phyloP scores from a whole-genome alignment of 2,113 vertebrate genomes.

The Triplophysa rosa region DNA sequence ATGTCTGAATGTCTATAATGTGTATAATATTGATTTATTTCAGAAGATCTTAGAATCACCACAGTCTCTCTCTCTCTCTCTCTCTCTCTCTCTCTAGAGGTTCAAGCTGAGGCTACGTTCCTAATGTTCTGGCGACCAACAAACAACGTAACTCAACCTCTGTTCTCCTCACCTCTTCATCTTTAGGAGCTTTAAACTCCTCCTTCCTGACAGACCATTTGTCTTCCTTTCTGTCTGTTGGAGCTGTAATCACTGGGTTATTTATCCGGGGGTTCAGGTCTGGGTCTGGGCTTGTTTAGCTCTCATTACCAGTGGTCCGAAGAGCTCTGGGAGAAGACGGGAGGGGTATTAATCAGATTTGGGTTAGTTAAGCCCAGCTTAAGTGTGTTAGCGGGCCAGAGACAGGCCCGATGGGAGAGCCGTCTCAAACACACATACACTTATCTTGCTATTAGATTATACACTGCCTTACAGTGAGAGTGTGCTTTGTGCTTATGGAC shows the following conservation, averaged over 20 bases:
- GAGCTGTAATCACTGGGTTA: constrained; percentile 27
- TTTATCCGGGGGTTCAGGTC: constrained; percentile 43
- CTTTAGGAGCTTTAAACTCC: constrained; percentile 33
- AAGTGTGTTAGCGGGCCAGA: constrained; percentile 52
- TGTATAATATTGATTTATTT: too few species aligned
- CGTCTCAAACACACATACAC: constrained; percentile 49
- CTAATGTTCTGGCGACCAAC: constrained; percentile 40
- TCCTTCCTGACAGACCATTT: constrained; percentile 35
- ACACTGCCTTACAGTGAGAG: constrained; percentile 17
- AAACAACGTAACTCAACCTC: constrained; percentile 34
- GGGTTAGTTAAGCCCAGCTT: constrained; percentile 38
- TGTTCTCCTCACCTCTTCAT: constrained; percentile 16
- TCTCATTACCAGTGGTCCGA: constrained; percentile 42
- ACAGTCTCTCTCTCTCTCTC: neutral
- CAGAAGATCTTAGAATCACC: neutral
- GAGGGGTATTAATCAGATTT: constrained; percentile 51
- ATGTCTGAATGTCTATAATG: too few species aligned
- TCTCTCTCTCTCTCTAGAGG: constrained; percentile 21
- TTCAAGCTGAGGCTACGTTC: constrained; percentile 37
- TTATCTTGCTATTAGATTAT: constrained; percentile 39
- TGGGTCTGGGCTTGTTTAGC: constrained; percentile 44
- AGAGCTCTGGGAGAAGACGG: constrained; percentile 13
- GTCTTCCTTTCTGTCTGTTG: constrained; percentile 25
- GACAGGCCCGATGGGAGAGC: constrained; percentile 29
- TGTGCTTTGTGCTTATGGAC: neutral